phyloP scores from a whole-genome alignment of 1,140 invertebrate species.

The Ceratina japonica region DNA sequence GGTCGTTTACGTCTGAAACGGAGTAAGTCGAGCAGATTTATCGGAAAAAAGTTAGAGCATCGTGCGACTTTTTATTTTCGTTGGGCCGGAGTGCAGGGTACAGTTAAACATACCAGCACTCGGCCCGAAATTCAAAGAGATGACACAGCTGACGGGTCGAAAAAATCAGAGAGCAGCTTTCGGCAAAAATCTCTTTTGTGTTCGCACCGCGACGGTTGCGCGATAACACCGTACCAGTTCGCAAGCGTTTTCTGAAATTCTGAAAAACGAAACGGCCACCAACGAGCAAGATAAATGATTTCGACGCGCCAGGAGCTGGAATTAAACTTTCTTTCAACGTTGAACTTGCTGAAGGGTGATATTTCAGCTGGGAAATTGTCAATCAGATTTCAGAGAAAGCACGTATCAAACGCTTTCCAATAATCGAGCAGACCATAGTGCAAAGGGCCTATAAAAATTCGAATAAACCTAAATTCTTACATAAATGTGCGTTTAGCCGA shows the following conservation, averaged over 20 bases:
- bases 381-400: too few relatives aligned
- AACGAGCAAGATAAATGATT: slow-evolving; percentile 16
- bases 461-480: not conserved
- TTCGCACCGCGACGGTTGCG: not conserved
- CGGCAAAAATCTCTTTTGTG: not conserved
- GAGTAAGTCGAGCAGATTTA: not conserved
- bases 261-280: not conserved
- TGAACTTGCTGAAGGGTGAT: not conserved
- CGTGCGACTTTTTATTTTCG: not conserved
- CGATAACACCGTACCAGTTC: not conserved
- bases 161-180: not conserved
- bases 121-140: not conserved
- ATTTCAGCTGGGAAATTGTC: not conserved
- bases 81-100: not conserved
- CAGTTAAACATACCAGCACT: not conserved
- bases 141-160: slow-evolving; percentile 4
- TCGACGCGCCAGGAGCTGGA: not conserved
- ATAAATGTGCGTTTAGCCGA: too few relatives aligned
- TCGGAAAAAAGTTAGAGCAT: slow-evolving; percentile 8
- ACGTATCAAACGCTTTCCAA: too few relatives aligned
- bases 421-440: too few relatives aligned
- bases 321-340: not conserved
- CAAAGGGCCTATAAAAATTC: not conserved
- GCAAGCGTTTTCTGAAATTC: not conserved
- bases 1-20: not conserved